These are phyloP conservation scores for Mus minutoides DNA, from an alignment of 2,797 vertebrate genomes.

Conservation along the genomic window DNA sequence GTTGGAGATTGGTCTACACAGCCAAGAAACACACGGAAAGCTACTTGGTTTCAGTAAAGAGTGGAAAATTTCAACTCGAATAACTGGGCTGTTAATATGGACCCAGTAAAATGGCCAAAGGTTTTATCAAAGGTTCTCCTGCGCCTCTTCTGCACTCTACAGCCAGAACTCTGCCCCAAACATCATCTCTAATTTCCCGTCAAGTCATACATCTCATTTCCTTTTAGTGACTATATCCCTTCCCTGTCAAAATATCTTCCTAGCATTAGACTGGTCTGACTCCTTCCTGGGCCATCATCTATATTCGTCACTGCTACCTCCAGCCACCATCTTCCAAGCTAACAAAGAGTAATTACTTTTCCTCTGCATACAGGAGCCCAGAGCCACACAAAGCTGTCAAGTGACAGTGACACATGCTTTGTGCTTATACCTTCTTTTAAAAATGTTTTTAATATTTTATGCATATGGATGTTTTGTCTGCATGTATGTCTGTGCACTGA, in stretches of 20 bases:
- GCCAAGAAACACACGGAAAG: neutral
- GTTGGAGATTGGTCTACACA: neutral
- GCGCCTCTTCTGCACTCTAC: neutral
- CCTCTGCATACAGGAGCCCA: neutral
- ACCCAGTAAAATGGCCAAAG: neutral
- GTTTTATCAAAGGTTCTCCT: neutral
- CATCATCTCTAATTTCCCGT: neutral
- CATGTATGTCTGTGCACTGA: neutral
- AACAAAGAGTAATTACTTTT: neutral
- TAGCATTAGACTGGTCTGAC: neutral
- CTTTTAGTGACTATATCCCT: neutral
- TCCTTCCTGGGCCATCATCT: neutral
- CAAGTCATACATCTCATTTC: conserved; percentile 12
- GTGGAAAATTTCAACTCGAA: neutral
- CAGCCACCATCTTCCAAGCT: neutral
- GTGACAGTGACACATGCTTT: neutral
- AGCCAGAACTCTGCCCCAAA: neutral
- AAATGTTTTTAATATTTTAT: neutral
- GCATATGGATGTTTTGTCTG: neutral
- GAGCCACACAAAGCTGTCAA: neutral
- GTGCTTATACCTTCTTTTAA: neutral
- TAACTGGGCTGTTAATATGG: neutral
- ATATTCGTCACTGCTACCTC: no score
- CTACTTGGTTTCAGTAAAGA: neutral
- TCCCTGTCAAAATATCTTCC: neutral